phyloP scores from a whole-genome alignment of 2,888 invertebrate genomes.

The Tinea pellionella region DNA sequence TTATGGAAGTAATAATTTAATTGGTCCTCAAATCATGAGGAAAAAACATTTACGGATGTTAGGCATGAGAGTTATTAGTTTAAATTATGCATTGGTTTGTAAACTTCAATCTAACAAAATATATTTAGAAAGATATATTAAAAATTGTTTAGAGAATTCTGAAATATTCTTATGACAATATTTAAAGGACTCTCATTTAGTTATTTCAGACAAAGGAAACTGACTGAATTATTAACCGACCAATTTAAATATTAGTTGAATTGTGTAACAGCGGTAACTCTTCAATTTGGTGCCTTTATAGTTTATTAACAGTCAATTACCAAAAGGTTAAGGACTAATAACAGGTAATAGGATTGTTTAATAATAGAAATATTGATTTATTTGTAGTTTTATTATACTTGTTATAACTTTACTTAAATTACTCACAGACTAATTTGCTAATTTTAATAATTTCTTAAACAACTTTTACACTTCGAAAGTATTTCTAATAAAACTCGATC shows the following conservation, averaged over 20 bases:
- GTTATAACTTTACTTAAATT: constrained; percentile 44
- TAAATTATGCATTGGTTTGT: constrained; percentile 65
- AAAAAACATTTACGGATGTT: constrained; percentile 71
- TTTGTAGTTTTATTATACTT: constrained; percentile 50
- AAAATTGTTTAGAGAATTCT: constrained; percentile 46
- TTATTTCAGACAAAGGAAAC: too few relatives aligned
- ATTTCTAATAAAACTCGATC: constrained; percentile 50
- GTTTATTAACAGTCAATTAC: too few relatives aligned
- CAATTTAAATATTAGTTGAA: too few relatives aligned
- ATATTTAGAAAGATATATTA: constrained; percentile 63
- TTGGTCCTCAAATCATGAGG: constrained; percentile 74
- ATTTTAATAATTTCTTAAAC: constrained; percentile 59
- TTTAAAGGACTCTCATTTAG: neutral
- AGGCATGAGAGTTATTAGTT: constrained; percentile 71
- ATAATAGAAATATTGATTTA: constrained; percentile 2
- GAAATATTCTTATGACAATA: constrained; percentile 8
- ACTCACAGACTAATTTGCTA: constrained; percentile 64
- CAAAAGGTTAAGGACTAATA: too few relatives aligned
- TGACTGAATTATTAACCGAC: too few relatives aligned
- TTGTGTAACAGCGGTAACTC: too few relatives aligned
- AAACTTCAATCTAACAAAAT: constrained; percentile 56
- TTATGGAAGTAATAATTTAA: constrained; percentile 60
- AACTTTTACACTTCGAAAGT: constrained; percentile 54
- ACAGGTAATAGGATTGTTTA: neutral
- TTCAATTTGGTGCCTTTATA: too few relatives aligned